Base-by-base conservation (phyloP, 64 coral and sea anemone genomes). In the Porites australiensis region DNA sequence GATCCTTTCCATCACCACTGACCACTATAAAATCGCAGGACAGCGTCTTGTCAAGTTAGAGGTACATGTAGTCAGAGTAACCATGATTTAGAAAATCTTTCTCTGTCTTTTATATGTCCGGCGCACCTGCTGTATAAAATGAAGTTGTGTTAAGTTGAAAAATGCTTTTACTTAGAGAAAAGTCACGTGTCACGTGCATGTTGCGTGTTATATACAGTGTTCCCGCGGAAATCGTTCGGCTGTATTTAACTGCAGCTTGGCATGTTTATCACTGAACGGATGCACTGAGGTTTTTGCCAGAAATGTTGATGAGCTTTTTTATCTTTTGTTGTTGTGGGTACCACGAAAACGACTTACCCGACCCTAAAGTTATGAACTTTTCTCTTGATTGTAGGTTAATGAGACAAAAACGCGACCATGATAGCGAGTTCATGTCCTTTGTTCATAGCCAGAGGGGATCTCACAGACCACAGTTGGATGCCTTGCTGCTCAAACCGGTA, bases 341-440 rank as follows among this genome's bases (percentile, higher is more conserved):
- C 21, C 77, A 44, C 6, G 53, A 23, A 11, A 58, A 79, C 57
- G 60, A 80, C 61, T 4, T 44, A 44, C 3, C 50, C 13, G 50
- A 46, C 13, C 14, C 44, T 75, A 16, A 6, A 80, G 3, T 60
- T 58, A 80, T 80, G 21, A 13, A 5, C 61, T 14, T 80, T 8
- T 68, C 1, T 68, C 50, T 84, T 84, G 44, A 84, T 84, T 78
- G 27, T 64, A 93, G 91, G 48, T 78, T 82, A 50, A 79, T 93
- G 74, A 86, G 82, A 37, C 91, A 93, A 37, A 93, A 93, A 21
- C 66, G 91, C 66, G 91, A 93, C 18, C 67, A 78, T 61, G 91
- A 93, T 49, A 67, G 73, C 9, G 91, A 93, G n/a, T 93, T 93
- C 13, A 83, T 87, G 72, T 22, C 83, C 12, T 93, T 93, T 79